Conservation (phyloP, 2,113 vertebrate species). For the Periophthalmus modestus region DNA sequence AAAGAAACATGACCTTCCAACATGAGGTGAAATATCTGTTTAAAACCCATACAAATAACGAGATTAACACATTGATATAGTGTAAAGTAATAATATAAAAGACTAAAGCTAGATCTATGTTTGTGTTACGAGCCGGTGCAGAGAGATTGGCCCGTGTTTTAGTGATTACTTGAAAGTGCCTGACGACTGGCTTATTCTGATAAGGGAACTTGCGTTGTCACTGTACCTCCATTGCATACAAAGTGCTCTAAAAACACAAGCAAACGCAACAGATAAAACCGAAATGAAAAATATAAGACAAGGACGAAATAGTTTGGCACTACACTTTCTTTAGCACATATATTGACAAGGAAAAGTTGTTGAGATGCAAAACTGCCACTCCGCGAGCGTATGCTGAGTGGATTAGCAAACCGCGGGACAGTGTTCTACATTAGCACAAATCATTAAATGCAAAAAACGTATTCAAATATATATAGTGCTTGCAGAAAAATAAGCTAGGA, state of each 20-base stretch:
- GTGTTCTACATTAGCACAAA: slow-evolving; percentile 23
- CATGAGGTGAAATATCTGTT: neutral
- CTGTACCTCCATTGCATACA: neutral
- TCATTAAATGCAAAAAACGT: slow-evolving; percentile 27
- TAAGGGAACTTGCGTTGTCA: neutral
- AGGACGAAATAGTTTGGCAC: neutral
- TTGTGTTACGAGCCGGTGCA: neutral
- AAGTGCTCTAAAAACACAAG: neutral
- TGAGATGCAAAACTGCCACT: neutral
- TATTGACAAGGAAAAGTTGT: neutral
- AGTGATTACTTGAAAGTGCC: neutral
- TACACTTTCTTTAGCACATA: neutral
- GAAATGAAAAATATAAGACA: neutral
- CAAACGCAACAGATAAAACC: neutral
- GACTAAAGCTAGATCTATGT: neutral
- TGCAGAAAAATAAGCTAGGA: slow-evolving; percentile 12
- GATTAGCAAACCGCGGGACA: slow-evolving; percentile 28
- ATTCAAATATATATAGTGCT: slow-evolving; percentile 28
- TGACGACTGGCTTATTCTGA: neutral
- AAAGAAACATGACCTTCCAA: neutral
- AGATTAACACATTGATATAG: no score
- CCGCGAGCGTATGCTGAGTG: slow-evolving; percentile 7
- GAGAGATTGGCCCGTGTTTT: neutral
- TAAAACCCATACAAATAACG: no score
- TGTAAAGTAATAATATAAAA: no score